Conservation (phyloP, 2,797 vertebrate species). For the Dryobates pubescens region DNA sequence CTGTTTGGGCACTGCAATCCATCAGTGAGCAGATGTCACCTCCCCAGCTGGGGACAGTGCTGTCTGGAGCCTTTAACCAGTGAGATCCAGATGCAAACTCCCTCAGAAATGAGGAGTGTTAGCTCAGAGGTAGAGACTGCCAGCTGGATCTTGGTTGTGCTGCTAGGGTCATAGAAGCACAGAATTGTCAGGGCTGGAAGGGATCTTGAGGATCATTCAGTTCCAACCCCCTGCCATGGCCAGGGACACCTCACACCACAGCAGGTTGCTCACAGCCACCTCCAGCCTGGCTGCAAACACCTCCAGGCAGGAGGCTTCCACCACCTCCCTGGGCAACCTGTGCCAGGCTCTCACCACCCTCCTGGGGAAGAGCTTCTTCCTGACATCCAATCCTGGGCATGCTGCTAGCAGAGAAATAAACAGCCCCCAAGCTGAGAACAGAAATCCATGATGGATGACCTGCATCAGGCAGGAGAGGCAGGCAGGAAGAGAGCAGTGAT, state of each 20-base stretch:
- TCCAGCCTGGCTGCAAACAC: too few species aligned
- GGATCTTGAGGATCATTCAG: too few species aligned
- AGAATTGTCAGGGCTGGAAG: too few species aligned
- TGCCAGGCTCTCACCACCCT: too few species aligned
- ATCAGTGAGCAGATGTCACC: fast-evolving
- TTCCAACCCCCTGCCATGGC: too few species aligned
- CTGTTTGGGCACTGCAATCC: background rate
- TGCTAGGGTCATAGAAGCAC: background rate
- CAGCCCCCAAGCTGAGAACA: background rate
- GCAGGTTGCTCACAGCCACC: too few species aligned
- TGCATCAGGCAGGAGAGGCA: background rate
- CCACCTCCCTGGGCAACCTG: too few species aligned
- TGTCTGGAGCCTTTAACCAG: background rate
- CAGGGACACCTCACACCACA: too few species aligned
- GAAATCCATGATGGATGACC: background rate
- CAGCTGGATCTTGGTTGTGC: background rate
- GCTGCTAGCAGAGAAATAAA: background rate
- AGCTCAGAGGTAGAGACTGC: background rate
- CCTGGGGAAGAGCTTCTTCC: too few species aligned
- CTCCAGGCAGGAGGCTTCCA: too few species aligned
- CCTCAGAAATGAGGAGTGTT: background rate
- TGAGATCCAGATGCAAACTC: background rate
- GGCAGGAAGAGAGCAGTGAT: background rate
- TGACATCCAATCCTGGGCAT: too few species aligned
- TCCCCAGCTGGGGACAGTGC: too few species aligned